Percentiles rank a stretch among this genome's conserved stretches.
Conservation (phyloP, 2,797 vertebrate species). For the Atherinosoma microstoma region DNA sequence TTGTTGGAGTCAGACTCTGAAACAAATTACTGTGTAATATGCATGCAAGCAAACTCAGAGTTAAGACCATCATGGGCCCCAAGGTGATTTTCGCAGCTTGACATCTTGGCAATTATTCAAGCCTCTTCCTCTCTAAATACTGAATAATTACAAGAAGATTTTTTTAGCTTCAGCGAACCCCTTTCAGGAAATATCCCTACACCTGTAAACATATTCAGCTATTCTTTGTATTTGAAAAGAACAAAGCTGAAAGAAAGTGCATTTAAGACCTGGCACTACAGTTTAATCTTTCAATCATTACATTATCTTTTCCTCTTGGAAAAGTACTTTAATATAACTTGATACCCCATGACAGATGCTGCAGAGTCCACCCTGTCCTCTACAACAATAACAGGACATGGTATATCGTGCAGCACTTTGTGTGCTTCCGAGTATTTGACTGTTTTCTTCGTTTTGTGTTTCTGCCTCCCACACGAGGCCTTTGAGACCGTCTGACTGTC, state of each 20-base stretch:
- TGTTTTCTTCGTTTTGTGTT: conserved; percentile 53
- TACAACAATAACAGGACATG: conserved; percentile 18
- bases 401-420: conserved; percentile 32
- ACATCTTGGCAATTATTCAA: neutral
- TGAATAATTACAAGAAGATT: conserved; percentile 8
- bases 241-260: neutral
- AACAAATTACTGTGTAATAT: neutral
- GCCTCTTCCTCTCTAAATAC: conserved; percentile 8
- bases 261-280: conserved; percentile 7
- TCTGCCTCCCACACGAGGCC: conserved; percentile 57
- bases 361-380: conserved; percentile 1
- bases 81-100: neutral
- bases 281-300: neutral
- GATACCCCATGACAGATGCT: neutral
- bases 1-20: neutral
- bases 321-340: conserved; percentile 2
- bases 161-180: neutral
- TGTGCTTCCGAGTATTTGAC: conserved; percentile 27
- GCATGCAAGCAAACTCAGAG: conserved; percentile 4
- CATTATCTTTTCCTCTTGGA: conserved; percentile 7
- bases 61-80: conserved; percentile 2
- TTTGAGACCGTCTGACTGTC: conserved; percentile 46
- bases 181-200: conserved; percentile 1
- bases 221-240: conserved; percentile 12
- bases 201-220: neutral